Evolutionary conservation across 2,113 vertebrate species (phyloP), one percentile per base, ranked within the genome.

Genomic region (Ctenodactylus gundi): DNA sequence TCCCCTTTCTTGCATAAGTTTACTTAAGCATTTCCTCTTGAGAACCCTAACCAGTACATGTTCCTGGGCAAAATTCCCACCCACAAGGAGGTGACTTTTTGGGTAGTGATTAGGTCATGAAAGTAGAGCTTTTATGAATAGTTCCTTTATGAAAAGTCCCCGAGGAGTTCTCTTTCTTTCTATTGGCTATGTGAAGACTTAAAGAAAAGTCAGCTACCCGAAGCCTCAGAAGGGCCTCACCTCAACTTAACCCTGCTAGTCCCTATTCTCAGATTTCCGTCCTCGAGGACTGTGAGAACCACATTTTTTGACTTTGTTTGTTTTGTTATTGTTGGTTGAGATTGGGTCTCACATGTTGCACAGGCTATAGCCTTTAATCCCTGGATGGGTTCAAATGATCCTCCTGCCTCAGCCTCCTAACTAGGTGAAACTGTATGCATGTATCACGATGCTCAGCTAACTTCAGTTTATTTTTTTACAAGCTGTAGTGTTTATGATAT

Each of bases 401-500:
- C n/a, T 14, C 72, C 27, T 75, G 72, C 27, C 44, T 75, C 72
- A 20, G 15, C 36, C 77, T 80, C 77, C 27, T 41, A 55, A 41
- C 14, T 29, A 41, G 55, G n/a, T 29, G 7, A 13, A 7, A 80
- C 13, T 25, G 23, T n/a, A 57, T n/a, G 51, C 36, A 9, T 4
- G 36, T 13, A 41, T 1, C 7, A 7, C 23, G 20, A 34, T 14
- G 6, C 51, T 36, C 9, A 7, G 77, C 25, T 80, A 20, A 7
- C 21, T 80, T 64, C 17, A 15, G 14, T 17, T 29, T n/a, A n/a
- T n/a, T n/a, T n/a, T 29, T n/a, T 12, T 11, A 18, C 21, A 82
- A 67, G 34, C 4, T 15, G 11, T 25, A 6, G 21, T 8, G 0
- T 23, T 53, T 53, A 39, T 36, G 1, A 3, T 8, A 3, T 15